Percentiles rank a stretch among this genome's conserved stretches.
These are phyloP conservation scores for Dynastes hyllus DNA, from an alignment of 2,888 invertebrate species.

Conservation along the genomic window DNA sequence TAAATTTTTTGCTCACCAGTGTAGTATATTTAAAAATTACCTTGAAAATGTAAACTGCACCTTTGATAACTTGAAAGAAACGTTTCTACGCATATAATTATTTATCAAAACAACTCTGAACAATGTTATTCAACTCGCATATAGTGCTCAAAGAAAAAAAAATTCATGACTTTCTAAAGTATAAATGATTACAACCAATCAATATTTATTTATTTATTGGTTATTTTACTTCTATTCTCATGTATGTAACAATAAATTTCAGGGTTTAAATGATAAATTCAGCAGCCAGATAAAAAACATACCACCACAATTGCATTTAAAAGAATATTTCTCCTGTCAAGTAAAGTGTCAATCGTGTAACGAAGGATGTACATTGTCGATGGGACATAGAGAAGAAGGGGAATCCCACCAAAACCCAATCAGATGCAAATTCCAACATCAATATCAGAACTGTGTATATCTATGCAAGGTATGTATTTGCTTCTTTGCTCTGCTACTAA, in stretches of 20 bases:
- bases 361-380: slow-evolving; percentile 77
- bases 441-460: slow-evolving; percentile 81
- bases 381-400: slow-evolving; percentile 79
- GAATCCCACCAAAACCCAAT: slow-evolving; percentile 74
- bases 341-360: slow-evolving; percentile 82
- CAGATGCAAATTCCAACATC: slow-evolving; percentile 80
- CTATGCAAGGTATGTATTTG: slow-evolving; percentile 74
- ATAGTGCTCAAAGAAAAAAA: too few species aligned
- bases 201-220: too few species aligned
- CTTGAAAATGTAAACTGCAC: too few species aligned
- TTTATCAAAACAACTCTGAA: too few species aligned
- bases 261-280: slow-evolving; percentile 84
- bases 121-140: too few species aligned
- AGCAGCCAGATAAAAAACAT: slow-evolving; percentile 78
- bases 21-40: too few species aligned
- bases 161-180: too few species aligned
- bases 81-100: too few species aligned
- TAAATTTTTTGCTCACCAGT: too few species aligned
- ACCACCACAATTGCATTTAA: slow-evolving; percentile 80
- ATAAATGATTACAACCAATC: too few species aligned
- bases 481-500: neutral
- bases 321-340: slow-evolving; percentile 86
- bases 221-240: too few species aligned
- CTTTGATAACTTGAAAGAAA: too few species aligned
- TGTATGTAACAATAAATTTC: slow-evolving; percentile 55